Percentiles rank a stretch among this genome's conserved stretches.
Conservation (phyloP, 2,113 vertebrate genomes). For the Petroica traversi region DNA sequence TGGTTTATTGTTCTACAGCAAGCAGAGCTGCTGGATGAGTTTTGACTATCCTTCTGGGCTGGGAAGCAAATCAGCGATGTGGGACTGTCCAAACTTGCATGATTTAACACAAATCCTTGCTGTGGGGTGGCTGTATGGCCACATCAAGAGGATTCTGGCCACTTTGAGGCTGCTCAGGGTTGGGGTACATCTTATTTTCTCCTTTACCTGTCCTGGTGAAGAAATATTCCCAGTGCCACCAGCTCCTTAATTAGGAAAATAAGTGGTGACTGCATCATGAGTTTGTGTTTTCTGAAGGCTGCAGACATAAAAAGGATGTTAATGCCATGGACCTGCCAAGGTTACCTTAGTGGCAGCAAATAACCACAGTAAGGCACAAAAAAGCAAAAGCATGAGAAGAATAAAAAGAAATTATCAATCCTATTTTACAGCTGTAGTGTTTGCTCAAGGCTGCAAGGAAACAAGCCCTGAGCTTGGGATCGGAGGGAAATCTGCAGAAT, state of each 20-base stretch:
- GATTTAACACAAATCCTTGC: neutral
- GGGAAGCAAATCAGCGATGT: neutral
- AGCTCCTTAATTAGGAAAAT: neutral
- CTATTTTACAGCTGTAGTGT: neutral
- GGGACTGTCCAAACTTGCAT: neutral
- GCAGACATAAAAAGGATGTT: neutral
- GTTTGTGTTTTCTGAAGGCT: neutral
- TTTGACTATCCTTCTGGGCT: conserved; percentile 25
- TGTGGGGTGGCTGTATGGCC: neutral
- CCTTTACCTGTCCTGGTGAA: neutral
- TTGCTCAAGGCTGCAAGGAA: neutral
- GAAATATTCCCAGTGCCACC: neutral
- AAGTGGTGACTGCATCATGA: neutral
- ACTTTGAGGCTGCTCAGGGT: neutral
- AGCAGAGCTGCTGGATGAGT: neutral
- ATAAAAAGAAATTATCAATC: neutral
- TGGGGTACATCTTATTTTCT: neutral
- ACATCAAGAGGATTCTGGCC: neutral
- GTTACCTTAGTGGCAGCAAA: neutral
- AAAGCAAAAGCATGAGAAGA: neutral
- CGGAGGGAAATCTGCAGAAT: neutral
- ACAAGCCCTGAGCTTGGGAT: neutral
- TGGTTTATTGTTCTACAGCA: conserved; percentile 41
- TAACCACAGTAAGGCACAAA: neutral
- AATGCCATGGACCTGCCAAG: neutral